A percentile compares a stretch with the other conserved stretches of the same genome.
Conservation (phyloP, 2,113 vertebrate species). For the Euleptes europaea region DNA sequence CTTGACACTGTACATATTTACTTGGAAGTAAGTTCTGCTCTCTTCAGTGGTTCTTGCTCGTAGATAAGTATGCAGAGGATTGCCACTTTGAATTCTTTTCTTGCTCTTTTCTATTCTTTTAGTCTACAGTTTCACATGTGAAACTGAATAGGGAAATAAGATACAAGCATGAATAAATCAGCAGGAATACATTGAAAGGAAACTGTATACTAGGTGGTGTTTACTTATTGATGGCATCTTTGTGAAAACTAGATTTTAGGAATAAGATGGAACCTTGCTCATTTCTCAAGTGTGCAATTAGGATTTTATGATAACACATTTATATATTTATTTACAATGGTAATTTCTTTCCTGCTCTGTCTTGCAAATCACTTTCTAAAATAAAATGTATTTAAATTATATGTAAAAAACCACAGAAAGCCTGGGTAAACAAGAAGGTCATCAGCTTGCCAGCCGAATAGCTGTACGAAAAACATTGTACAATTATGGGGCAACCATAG, state of each 20-base stretch:
- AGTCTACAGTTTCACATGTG: slow-evolving; percentile 59
- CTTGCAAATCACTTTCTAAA: too few species aligned
- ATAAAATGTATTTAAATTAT: too few species aligned
- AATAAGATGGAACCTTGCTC: slow-evolving; percentile 43
- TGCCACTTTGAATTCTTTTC: slow-evolving; percentile 28
- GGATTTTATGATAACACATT: slow-evolving; percentile 40
- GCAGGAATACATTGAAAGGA: slow-evolving; percentile 71
- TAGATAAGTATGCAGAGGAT: not conserved
- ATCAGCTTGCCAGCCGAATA: too few species aligned
- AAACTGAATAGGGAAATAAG: slow-evolving; percentile 75
- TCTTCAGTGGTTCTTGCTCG: not conserved
- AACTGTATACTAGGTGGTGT: slow-evolving; percentile 70
- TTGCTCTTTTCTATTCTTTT: slow-evolving; percentile 55
- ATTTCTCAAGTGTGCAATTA: slow-evolving; percentile 1
- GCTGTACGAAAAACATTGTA: too few species aligned
- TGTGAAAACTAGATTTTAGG: slow-evolving; percentile 53
- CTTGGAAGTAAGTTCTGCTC: not conserved
- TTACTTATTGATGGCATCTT: slow-evolving; percentile 78
- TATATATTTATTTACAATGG: fast-evolving
- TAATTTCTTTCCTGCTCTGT: too few species aligned
- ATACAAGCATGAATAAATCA: slow-evolving; percentile 81
- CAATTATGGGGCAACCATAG: too few species aligned
- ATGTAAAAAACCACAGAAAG: too few species aligned
- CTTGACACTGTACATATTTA: not conserved
- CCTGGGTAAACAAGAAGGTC: too few species aligned